A percentile compares a stretch with the other conserved stretches of the same genome.
Conservation (phyloP, 2,113 vertebrate species). For the Anseranas semipalmata region DNA sequence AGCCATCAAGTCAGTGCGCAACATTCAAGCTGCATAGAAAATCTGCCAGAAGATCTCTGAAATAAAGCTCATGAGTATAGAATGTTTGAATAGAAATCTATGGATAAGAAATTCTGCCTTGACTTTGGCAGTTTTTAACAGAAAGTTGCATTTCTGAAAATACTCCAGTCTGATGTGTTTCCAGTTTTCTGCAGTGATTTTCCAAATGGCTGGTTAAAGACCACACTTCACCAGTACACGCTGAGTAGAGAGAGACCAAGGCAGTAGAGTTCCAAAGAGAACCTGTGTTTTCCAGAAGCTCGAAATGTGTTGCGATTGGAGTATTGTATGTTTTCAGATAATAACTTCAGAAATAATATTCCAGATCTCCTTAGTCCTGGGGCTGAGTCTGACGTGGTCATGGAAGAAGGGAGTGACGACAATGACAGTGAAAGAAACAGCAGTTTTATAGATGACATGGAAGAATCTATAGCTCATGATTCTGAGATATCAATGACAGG, state of each 20-base stretch:
- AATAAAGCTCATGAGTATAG: neutral
- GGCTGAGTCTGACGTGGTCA: slow-evolving; percentile 87
- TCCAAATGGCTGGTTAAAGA: neutral
- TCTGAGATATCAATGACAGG: slow-evolving; percentile 81
- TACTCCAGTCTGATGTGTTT: neutral
- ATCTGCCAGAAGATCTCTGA: neutral
- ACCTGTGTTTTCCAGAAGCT: neutral
- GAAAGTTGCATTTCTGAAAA: neutral
- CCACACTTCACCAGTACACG: neutral
- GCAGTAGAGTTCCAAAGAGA: neutral
- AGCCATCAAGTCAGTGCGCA: neutral
- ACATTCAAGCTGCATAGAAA: neutral
- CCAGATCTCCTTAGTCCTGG: slow-evolving; percentile 93
- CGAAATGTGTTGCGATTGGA: neutral
- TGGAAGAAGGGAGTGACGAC: slow-evolving; percentile 94
- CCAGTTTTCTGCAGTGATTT: neutral
- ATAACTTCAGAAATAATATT: slow-evolving; percentile 46
- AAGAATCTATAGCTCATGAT: slow-evolving; percentile 85
- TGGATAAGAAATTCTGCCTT: neutral
- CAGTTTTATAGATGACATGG: slow-evolving; percentile 89
- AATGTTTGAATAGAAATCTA: neutral
- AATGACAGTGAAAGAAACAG: slow-evolving; percentile 87
- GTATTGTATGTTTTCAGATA: neutral
- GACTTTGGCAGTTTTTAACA: neutral
- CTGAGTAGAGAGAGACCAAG: neutral